Percentiles rank a stretch among this genome's conserved stretches.
Evolutionary conservation across 1,140 invertebrate species (phyloP).

Genomic region (Lepidurus apus): DNA sequence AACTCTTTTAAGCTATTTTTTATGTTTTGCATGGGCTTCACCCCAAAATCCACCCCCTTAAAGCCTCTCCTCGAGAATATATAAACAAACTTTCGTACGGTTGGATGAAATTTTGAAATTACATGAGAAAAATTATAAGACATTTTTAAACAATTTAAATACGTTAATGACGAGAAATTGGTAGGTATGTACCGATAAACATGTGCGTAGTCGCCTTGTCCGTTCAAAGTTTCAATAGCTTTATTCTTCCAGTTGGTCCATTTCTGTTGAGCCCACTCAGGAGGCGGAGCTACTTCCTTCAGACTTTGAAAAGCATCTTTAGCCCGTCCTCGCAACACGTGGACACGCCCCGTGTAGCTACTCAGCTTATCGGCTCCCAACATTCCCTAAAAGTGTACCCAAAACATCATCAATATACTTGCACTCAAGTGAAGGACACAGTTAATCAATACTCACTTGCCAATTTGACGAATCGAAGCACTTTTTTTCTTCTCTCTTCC

Average conservation of each 20-base stretch:
- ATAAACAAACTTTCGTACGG: too few species aligned
- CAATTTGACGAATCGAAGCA: neutral
- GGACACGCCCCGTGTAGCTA: conserved; percentile 33
- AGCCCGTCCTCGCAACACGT: conserved; percentile 31
- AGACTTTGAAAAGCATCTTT: conserved; percentile 33
- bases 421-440: conserved; percentile 1
- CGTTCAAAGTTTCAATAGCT: conserved; percentile 42
- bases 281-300: conserved; percentile 24
- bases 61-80: too few species aligned
- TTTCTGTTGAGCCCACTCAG: conserved; percentile 58
- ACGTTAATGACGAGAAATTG: neutral
- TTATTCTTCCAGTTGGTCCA: conserved; percentile 55
- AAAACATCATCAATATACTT: conserved; percentile 12
- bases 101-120: too few species aligned
- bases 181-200: conserved; percentile 60
- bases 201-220: conserved; percentile 61
- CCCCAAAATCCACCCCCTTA: neutral
- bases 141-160: too few species aligned
- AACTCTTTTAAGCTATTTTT: neutral
- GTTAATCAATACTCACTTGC: conserved; percentile 6
- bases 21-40: neutral
- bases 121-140: too few species aligned
- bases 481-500: neutral
- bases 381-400: conserved; percentile 18
- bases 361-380: conserved; percentile 32